Evolutionary conservation across 2,888 invertebrate genomes (phyloP).

Genomic region (Scaptomyza tumidula): DNA sequence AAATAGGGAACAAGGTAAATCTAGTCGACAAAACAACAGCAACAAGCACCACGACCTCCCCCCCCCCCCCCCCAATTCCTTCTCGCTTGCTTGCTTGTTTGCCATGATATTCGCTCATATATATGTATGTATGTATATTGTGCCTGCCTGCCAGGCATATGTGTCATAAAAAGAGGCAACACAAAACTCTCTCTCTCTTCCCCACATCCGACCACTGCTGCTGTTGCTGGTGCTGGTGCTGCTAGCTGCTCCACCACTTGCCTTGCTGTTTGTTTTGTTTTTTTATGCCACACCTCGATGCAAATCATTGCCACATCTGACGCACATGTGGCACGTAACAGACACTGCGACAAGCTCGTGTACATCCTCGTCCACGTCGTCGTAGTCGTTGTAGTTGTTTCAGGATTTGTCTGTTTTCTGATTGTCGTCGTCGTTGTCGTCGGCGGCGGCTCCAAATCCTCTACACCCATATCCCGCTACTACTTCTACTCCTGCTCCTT

Average conservation of each 20-base stretch:
- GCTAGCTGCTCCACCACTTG: slow-evolving; percentile 13
- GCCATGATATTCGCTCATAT: slow-evolving; percentile 47
- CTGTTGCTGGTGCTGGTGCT: neutral
- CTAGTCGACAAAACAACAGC: neutral
- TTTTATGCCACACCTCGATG: slow-evolving; percentile 81
- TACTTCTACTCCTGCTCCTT: neutral
- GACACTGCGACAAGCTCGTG: slow-evolving; percentile 71
- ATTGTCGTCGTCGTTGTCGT: slow-evolving; percentile 55
- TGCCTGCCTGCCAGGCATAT: slow-evolving; percentile 47
- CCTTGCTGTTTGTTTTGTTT: slow-evolving; percentile 59
- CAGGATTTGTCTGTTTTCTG: slow-evolving; percentile 76
- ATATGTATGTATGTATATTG: slow-evolving; percentile 12
- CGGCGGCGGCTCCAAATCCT: slow-evolving; percentile 13
- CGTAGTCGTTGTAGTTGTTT: slow-evolving; percentile 35
- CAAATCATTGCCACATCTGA: slow-evolving; percentile 79
- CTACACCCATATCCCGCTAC: slow-evolving; percentile 1
- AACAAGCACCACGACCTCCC: neutral
- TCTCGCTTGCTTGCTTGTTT: slow-evolving; percentile 15
- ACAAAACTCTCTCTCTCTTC: slow-evolving; percentile 45
- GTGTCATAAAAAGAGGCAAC: slow-evolving; percentile 76
- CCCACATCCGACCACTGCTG: neutral
- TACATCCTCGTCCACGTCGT: slow-evolving; percentile 34
- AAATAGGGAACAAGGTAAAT: slow-evolving; percentile 66
- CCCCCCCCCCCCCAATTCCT: neutral
- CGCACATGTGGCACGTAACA: slow-evolving; percentile 80